Evolutionary conservation across 1,140 invertebrate species (phyloP), one percentile per base, ranked within the genome.

Genomic region (Drosophila ogumai): DNA sequence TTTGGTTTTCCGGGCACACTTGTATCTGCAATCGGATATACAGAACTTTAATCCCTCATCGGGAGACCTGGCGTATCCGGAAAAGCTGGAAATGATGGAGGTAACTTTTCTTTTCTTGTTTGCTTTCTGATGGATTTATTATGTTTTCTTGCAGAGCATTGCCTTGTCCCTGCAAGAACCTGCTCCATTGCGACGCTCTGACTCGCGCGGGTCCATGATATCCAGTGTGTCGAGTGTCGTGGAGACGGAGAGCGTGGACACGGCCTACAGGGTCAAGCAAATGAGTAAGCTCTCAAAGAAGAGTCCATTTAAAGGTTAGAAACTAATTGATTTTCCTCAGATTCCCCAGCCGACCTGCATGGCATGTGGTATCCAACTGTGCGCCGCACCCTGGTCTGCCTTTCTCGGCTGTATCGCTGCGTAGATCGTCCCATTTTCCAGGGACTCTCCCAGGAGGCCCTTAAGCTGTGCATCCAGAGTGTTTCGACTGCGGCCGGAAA

Each of bases 341-440:
- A 95, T 84, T 98, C 98, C 1, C 97, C 98, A 0, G 98, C 98
- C 25, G 99, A 99, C 94, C 93, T 99, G 9, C 99, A 99, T 93
- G 99, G 99, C 1, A 99, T 99, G 98, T 99, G 99, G 99, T 99
- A 99, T 94, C 99, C 99, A 0, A 99, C 98, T 0, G 98, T 99
- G 0, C 94, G 99, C 15, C 94, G 99, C 54, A 99, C 99, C 0
- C 93, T 99, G 9, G 97, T 99, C 28, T 99, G 98, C 87, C 93
- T 99, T 3, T 99, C 98, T 0, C 96, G 99, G 75, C 94, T 99
- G 0, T 99, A 99, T 93, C 94, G 98, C 59, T 99, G 98, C 92
- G 95, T 99, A 7, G 99, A 99, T 93, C 96, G 96, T 80, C 96
- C 96, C 65, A 99, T 99, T 36, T 99, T 99, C 92, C 98, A 99